These are phyloP conservation scores for Epinephelus moara DNA, from an alignment of 2,113 vertebrate genomes.

Conservation along the genomic window DNA sequence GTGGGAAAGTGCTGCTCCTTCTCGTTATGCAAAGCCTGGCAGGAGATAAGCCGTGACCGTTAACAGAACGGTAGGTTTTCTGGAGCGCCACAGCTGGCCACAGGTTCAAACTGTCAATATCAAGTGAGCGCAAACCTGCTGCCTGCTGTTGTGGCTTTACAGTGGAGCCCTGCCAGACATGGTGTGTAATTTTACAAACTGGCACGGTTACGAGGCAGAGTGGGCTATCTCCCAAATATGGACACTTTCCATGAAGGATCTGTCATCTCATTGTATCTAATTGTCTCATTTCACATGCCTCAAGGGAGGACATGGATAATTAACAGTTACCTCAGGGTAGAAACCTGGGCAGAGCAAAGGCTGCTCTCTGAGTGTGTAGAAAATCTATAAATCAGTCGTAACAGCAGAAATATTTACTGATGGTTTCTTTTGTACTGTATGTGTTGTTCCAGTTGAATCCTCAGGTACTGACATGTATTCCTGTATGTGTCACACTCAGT, in stretches of 20 bases:
- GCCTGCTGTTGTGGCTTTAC: slow-evolving; percentile 71
- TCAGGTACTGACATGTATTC: not conserved
- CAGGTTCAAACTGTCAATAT: slow-evolving; percentile 79
- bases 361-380: not conserved
- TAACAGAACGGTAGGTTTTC: slow-evolving; percentile 70
- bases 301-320: slow-evolving; percentile 45
- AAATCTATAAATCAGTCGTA: slow-evolving; percentile 13
- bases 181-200: slow-evolving; percentile 46
- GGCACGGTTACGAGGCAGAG: not conserved
- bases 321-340: slow-evolving; percentile 27
- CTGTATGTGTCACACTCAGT: not conserved
- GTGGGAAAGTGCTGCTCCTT: slow-evolving; percentile 64
- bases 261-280: slow-evolving; percentile 20
- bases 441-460: not conserved
- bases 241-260: slow-evolving; percentile 24
- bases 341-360: slow-evolving; percentile 43
- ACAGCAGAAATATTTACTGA: not conserved
- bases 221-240: slow-evolving; percentile 4
- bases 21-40: slow-evolving; percentile 81
- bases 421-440: not conserved
- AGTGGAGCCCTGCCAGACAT: slow-evolving; percentile 24
- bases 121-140: slow-evolving; percentile 48
- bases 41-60: slow-evolving; percentile 79
- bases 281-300: slow-evolving; percentile 21
- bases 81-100: slow-evolving; percentile 68